phyloP scores from a whole-genome alignment of 53 echinoderm and acorn worm genomes.

The Crossaster papposus region DNA sequence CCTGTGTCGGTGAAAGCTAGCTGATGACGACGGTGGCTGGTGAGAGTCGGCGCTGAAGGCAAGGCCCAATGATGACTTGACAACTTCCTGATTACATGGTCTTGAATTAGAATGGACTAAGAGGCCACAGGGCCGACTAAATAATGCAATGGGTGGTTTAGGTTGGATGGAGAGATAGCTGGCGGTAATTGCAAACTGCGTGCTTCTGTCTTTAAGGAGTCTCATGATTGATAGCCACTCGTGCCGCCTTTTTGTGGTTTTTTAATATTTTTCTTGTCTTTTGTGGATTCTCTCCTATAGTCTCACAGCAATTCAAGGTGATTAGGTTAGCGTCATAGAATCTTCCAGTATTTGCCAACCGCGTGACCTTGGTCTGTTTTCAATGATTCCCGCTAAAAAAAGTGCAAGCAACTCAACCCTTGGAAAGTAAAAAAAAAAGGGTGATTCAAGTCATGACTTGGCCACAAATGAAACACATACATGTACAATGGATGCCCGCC shows the following conservation, averaged over 20 bases:
- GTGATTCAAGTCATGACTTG: constrained; percentile 7
- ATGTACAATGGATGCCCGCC: neutral
- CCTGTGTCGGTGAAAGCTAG: neutral
- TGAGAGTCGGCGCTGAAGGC: neutral
- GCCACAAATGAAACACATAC: constrained; percentile 10
- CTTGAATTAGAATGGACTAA: constrained; percentile 44
- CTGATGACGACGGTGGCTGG: neutral
- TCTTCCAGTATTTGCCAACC: neutral
- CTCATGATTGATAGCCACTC: constrained; percentile 42
- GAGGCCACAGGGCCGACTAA: constrained; percentile 35
- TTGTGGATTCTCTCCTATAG: neutral
- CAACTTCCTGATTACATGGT: constrained; percentile 65
- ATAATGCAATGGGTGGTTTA: constrained; percentile 36
- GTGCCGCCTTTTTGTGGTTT: neutral
- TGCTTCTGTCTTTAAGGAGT: constrained; percentile 39
- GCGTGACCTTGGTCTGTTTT: constrained; percentile 36
- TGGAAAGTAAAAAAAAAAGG: neutral
- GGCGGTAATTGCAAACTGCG: constrained; percentile 52
- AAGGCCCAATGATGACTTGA: constrained; percentile 55
- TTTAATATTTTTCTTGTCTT: neutral
- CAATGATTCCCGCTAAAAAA: constrained; percentile 2
- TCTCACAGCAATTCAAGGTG: neutral
- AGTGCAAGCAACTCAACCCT: constrained; percentile 53
- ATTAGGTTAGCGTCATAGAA: neutral
- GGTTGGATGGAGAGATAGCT: constrained; percentile 15